Evolutionary conservation across 2,113 vertebrate genomes (phyloP), one percentile per base, ranked within the genome.

Genomic region (Loxodonta africana): DNA sequence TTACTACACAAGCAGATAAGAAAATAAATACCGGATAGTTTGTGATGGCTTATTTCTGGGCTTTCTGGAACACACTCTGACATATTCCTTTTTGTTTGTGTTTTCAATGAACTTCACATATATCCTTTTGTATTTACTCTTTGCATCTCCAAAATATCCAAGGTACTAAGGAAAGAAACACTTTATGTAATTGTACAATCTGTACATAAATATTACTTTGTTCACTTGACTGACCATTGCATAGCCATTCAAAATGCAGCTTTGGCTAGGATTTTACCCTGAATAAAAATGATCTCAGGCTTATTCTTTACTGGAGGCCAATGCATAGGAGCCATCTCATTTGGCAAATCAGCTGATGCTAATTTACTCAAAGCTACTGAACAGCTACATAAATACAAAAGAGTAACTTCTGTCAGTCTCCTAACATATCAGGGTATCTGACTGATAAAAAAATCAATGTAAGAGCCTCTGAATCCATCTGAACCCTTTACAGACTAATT

Each of bases 91-190:
- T 99, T 99, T 99, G 98, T 99, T 99, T 95, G 99, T 98, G 9
- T 99, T 99, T 98, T 99, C 99, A 97, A 99, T 99, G 97, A 99
- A 99, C 98, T 99, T 99, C 94, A 99, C 99, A 88, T 99, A 99
- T 18, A 99, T 99, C 98, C 99, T 99, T 98, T 99, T 99, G 98
- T 99, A 99, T 99, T 99, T 99, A 93, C 98, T 99, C 98, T 99
- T 99, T 93, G 99, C 99, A 95, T 99, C 99, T 33, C 99, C 99
- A 94, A 99, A 99, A 98, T 99, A 99, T 53, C 99, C 99, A 98
- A 99, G 99, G 97, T 99, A 99, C 99, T 99, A 93, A 91, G 88
- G 33, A 95, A 96, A 96, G 44, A 88, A 87, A 96, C 6, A 94
- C 8, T 83, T 25, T 91, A 95, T 23, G 53, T 53, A 91, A 92